A percentile compares a stretch with the other conserved stretches of the same genome.
phyloP scores from a whole-genome alignment of 2,888 invertebrate species.

The Athalia circularis region DNA sequence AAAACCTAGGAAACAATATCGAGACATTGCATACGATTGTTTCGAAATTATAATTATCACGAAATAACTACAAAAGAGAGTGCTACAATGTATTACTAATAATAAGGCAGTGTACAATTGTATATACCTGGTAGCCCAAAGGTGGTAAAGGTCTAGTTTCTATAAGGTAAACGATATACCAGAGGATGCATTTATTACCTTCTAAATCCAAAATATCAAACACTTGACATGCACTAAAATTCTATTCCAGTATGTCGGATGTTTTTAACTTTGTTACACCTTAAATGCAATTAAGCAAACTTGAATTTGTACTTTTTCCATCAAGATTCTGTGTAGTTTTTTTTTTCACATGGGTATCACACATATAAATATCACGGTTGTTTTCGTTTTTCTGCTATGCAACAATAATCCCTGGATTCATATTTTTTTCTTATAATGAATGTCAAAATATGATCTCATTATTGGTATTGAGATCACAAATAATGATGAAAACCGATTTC shows the following conservation, averaged over 20 bases:
- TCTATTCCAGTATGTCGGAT: too few relatives aligned
- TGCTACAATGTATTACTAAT: slow-evolving; percentile 60
- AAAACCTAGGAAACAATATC: not conserved
- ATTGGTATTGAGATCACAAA: not conserved
- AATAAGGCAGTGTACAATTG: slow-evolving; percentile 61
- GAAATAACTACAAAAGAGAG: slow-evolving; percentile 46
- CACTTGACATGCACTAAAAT: too few relatives aligned
- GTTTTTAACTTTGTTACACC: slow-evolving; percentile 13
- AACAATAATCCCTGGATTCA: not conserved
- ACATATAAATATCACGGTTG: not conserved
- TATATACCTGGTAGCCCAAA: slow-evolving; percentile 56
- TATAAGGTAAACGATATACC: slow-evolving; percentile 40
- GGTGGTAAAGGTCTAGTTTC: slow-evolving; percentile 33
- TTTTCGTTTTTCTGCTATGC: not conserved
- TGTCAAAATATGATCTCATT: slow-evolving; percentile 20
- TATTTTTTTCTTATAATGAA: not conserved
- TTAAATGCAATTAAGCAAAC: not conserved
- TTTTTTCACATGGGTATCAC: too few relatives aligned
- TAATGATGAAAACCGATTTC: slow-evolving; percentile 7
- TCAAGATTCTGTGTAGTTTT: not conserved
- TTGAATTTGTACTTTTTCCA: not conserved
- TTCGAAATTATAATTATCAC: slow-evolving; percentile 11
- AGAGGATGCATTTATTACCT: slow-evolving; percentile 44
- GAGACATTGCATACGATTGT: slow-evolving; percentile 7
- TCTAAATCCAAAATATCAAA: not conserved